phyloP scores from a whole-genome alignment of 2,888 invertebrate species.

The Drosophila diplacantha region DNA sequence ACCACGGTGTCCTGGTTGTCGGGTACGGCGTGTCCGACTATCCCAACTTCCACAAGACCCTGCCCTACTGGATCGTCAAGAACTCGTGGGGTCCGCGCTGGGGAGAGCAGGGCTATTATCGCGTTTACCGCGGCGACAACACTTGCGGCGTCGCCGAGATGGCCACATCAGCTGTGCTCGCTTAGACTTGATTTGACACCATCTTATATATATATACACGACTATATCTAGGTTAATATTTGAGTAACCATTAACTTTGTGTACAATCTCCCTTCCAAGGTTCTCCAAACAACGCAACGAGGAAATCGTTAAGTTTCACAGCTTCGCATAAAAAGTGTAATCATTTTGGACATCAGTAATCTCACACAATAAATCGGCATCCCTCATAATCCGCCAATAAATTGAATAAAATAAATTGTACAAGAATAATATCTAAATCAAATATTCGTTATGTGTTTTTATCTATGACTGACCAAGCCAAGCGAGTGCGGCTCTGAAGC shows the following conservation, averaged over 20 bases:
- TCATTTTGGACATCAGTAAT: constrained; percentile 51
- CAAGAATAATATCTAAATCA: constrained; percentile 15
- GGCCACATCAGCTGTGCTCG: constrained; percentile 89
- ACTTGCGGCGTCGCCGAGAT: constrained; percentile 94
- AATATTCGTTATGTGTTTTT: not conserved
- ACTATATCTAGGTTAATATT: constrained; percentile 50
- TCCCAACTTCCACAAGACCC: constrained; percentile 86
- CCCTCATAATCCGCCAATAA: constrained; percentile 43
- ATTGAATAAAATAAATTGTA: constrained; percentile 61
- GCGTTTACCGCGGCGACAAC: constrained; percentile 95
- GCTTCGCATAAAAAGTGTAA: constrained; percentile 36
- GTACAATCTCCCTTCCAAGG: constrained; percentile 36
- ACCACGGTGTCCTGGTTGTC: constrained; percentile 97
- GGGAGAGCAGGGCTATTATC: constrained; percentile 97
- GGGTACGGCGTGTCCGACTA: constrained; percentile 91
- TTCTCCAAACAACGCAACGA: constrained; percentile 28
- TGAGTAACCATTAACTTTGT: constrained; percentile 35
- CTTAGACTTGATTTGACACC: constrained; percentile 39
- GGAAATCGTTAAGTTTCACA: constrained; percentile 31
- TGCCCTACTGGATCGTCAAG: constrained; percentile 96
- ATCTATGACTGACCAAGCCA: not conserved
- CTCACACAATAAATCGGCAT: constrained; percentile 44
- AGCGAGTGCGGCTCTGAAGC: not conserved
- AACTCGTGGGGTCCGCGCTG: constrained; percentile 95
- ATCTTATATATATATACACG: constrained; percentile 30